Percentiles rank a stretch among this genome's conserved stretches.
These are phyloP conservation scores for Brachylomia viminalis DNA, from an alignment of 2,888 invertebrate species.

Conservation along the genomic window DNA sequence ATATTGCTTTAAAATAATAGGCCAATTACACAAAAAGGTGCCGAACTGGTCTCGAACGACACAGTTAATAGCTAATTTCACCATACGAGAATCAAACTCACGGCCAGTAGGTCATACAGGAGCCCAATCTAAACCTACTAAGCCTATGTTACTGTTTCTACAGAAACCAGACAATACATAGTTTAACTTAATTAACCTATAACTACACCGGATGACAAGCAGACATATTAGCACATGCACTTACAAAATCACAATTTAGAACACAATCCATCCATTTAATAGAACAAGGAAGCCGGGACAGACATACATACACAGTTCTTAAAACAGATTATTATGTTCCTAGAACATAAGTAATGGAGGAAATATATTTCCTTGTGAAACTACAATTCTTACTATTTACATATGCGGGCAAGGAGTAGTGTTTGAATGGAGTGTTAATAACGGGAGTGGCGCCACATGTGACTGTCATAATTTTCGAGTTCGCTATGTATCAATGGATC, in stretches of 20 bases:
- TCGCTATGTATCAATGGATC: not conserved
- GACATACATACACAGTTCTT: conserved; percentile 64
- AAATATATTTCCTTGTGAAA: conserved; percentile 78
- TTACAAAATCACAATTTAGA: conserved; percentile 51
- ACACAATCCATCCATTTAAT: conserved; percentile 54
- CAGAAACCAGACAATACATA: not conserved
- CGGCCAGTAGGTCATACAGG: not conserved
- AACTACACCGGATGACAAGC: conserved; percentile 23
- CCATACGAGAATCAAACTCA: not conserved
- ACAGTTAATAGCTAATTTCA: not conserved
- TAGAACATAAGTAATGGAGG: conserved; percentile 75
- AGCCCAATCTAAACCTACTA: not conserved
- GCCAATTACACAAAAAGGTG: not conserved
- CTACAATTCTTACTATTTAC: conserved; percentile 66
- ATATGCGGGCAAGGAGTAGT: conserved; percentile 31
- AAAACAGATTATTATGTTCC: conserved; percentile 75
- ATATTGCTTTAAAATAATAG: no score
- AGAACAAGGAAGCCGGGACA: conserved; percentile 72
- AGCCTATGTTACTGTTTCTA: not conserved
- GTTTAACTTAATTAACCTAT: not conserved
- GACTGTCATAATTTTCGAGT: not conserved
- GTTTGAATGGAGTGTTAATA: conserved; percentile 35
- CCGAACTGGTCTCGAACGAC: not conserved
- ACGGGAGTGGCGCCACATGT: fast-evolving
- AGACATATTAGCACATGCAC: conserved; percentile 28